phyloP scores from a whole-genome alignment of 1,140 invertebrate species.

The Eumaeus atala region DNA sequence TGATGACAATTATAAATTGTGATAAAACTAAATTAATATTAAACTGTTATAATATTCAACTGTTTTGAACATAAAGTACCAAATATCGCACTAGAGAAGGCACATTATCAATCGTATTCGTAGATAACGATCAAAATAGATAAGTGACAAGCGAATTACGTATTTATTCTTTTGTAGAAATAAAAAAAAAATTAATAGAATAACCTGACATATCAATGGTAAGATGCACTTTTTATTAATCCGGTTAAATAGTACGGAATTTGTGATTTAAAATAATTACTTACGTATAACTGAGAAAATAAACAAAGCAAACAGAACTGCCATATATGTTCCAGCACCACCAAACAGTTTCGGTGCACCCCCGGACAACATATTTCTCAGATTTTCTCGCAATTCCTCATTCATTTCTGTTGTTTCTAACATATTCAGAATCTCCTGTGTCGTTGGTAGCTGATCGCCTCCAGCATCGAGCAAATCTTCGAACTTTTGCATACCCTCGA shows the following conservation, averaged over 20 bases:
- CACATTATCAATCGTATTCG: too few relatives aligned
- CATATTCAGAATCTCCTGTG: constrained; percentile 74
- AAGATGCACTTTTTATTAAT: neutral
- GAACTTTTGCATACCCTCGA: constrained; percentile 45
- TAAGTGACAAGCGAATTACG: too few relatives aligned
- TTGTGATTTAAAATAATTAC: constrained; percentile 19
- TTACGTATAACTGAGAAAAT: constrained; percentile 49
- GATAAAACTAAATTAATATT: too few relatives aligned
- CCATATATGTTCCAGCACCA: constrained; percentile 29
- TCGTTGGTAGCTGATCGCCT: constrained; percentile 57
- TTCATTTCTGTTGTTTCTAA: constrained; percentile 72
- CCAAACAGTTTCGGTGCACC: constrained; percentile 46
- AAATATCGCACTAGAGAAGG: too few relatives aligned
- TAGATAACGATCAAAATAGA: too few relatives aligned
- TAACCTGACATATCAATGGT: neutral
- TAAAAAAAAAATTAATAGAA: too few relatives aligned
- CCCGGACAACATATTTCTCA: constrained; percentile 67
- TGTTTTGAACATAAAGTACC: too few relatives aligned
- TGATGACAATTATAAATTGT: too few relatives aligned
- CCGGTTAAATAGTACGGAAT: neutral
- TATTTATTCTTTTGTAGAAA: too few relatives aligned
- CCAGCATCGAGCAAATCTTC: constrained; percentile 37
- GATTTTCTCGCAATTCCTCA: constrained; percentile 72
- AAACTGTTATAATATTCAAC: too few relatives aligned
- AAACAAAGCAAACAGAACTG: constrained; percentile 34